Base-by-base conservation (phyloP, 2,888 invertebrate genomes). In the Auanema sp. region DNA sequence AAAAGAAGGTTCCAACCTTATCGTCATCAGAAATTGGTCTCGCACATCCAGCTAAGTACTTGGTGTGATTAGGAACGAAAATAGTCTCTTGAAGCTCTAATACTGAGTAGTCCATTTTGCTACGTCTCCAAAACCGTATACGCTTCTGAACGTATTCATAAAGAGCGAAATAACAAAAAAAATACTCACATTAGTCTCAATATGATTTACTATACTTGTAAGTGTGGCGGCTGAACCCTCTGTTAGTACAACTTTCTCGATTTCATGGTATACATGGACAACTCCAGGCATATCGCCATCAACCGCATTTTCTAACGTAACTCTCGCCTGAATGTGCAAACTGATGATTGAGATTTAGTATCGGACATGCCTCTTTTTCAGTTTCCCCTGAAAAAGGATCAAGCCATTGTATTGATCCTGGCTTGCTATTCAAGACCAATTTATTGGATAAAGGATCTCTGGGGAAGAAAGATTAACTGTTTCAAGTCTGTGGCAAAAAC, bases 331-430 rank as follows among this genome's bases (percentile, higher is more conserved):
- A 10, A 58, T 54, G 12, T 42, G n/a, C 3, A 43, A 18, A 41
- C 2, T 55, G 12, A 23, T 14, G 10, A 6, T 42, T n/a, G 21
- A 23, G 33, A 5, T 54, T 10, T 25, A 54, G 12, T 23, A 21
- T 54, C 24, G 23, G 16, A 55, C 33, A 33, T 25, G 50, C 59
- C 25, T 60, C 54, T 49, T 47, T 47, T 21, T 6, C 23, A 10
- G 52, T 65, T 6, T 24, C 40, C 12, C 23, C 44, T 2, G 41
- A 14, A 2, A 57, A 43, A 11, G 75, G 72, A 53, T 74, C 68
- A 16, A 79, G 56, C 80, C 80, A 80, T 53, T 80, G 80, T 21
- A 80, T 53, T 44, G 58, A 61, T 1, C 80, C 80, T 21, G 75
- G 65, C 21, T 75, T 74, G 11, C 68, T 72, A 54, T 76, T 76